Base-by-base conservation (phyloP, 2,888 invertebrate genomes). In the Eupithecia dodoneata region DNA sequence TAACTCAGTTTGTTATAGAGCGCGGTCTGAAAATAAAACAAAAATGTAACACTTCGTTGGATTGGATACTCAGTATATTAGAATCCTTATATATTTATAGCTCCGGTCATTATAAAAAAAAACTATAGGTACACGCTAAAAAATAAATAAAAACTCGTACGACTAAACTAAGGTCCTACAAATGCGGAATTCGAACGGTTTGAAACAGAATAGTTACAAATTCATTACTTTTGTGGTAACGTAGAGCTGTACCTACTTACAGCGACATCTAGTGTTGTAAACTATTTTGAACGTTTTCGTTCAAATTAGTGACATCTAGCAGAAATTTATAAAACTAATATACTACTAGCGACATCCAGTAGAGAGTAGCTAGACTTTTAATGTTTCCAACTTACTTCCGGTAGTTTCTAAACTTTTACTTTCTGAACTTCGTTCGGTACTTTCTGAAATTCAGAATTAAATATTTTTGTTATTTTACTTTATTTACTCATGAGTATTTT, bases 301-400 rank as follows among this genome's bases (percentile, higher is more conserved):
- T 30, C 10, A 9, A 10, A 59, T 9, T 9, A 18, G 18, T 59
- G 59, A 10, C 63, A 63, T 63, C 63, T 63, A 12, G 4, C 63
- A 30, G 30, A 59, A 9, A 59, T 59, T 3, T 18, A 18, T 3
- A 10, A 30, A 30, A 12, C 30, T 12, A 63, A 10, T 12, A 6
- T 71, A n/a, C n/a, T n/a, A 47, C 44, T 63, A 66, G 63, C 52
- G 75, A 73, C 77, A 79, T 76, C 81, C 80, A 79, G 70, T 67
- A 75, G 18, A 7, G 42, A 76, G 74, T 79, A 79, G 79, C 30
- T 7, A 45, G 44, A 15, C 15, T 12, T 12, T 10, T 47, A 10
- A 5, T 15, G 10, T 18, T 42, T 66, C 42, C 65, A 42, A 66
- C 42, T 41, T 4, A 13, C 0, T 18, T 41, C 2, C 13, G 65